A percentile compares a stretch with the other conserved stretches of the same genome.
phyloP scores from a whole-genome alignment of 2,888 invertebrate genomes.

The Orthosia incerta region DNA sequence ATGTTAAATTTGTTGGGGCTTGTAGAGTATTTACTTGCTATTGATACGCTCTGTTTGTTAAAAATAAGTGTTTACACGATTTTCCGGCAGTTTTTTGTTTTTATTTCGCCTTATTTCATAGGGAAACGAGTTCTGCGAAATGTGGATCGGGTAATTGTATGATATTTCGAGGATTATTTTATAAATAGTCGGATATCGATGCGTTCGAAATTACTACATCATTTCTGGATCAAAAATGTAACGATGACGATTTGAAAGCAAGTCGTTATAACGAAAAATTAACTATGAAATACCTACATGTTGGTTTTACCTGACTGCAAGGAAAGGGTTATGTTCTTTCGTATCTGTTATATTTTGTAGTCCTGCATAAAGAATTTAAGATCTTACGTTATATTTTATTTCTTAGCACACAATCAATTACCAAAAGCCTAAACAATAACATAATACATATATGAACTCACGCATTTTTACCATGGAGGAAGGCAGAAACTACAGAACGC shows the following conservation, averaged over 20 bases:
- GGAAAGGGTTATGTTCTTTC: too few relatives aligned
- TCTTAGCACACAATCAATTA: background rate
- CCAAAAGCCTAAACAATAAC: too few relatives aligned
- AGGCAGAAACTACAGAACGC: too few relatives aligned
- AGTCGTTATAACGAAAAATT: too few relatives aligned
- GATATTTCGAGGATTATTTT: background rate
- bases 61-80: constrained; percentile 16
- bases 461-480: too few relatives aligned
- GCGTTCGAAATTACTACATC: background rate
- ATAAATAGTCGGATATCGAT: too few relatives aligned
- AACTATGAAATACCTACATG: background rate
- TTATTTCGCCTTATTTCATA: background rate
- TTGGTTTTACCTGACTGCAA: background rate
- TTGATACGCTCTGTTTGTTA: constrained; percentile 15
- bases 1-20: too few relatives aligned
- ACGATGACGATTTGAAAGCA: too few relatives aligned
- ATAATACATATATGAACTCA: too few relatives aligned
- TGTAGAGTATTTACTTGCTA: constrained; percentile 4
- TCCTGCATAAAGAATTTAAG: too few relatives aligned
- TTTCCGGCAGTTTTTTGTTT: background rate
- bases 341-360: too few relatives aligned
- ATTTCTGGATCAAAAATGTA: background rate
- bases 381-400: background rate
- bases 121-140: too few relatives aligned
- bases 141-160: background rate